phyloP scores from a whole-genome alignment of 2,888 invertebrate species.

The Polymixis lichenea region DNA sequence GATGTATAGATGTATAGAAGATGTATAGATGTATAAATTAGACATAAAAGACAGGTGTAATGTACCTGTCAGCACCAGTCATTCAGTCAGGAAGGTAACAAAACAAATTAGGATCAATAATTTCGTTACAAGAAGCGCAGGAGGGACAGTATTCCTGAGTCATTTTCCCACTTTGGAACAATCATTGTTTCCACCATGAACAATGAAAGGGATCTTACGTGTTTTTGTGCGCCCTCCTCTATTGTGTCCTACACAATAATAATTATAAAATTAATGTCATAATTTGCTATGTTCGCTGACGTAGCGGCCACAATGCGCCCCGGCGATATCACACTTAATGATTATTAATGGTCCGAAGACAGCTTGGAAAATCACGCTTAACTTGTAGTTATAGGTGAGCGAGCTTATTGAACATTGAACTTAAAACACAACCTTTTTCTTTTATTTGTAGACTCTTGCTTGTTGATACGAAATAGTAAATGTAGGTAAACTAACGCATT shows the following conservation, averaged over 20 bases:
- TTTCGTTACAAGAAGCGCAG: slow-evolving; percentile 46
- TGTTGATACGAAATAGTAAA: not conserved
- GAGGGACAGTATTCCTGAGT: slow-evolving; percentile 71
- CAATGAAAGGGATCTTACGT: slow-evolving; percentile 79
- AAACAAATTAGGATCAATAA: slow-evolving; percentile 7
- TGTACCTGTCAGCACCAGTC: not conserved
- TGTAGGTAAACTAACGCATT: not conserved
- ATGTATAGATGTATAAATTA: too few relatives aligned
- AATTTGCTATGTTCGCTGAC: slow-evolving; percentile 80
- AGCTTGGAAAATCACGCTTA: slow-evolving; percentile 78
- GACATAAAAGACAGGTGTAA: too few relatives aligned
- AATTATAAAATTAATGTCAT: slow-evolving; percentile 87
- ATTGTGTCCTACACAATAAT: slow-evolving; percentile 82
- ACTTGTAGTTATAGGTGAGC: slow-evolving; percentile 48
- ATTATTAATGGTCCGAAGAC: slow-evolving; percentile 83
- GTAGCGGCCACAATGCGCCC: slow-evolving; percentile 75
- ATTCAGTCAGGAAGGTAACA: slow-evolving; percentile 9
- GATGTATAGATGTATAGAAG: too few relatives aligned
- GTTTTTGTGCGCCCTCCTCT: slow-evolving; percentile 78
- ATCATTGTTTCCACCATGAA: slow-evolving; percentile 80
- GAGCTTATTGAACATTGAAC: slow-evolving; percentile 36
- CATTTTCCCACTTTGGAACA: slow-evolving; percentile 76
- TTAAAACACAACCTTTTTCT: slow-evolving; percentile 7
- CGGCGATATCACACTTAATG: slow-evolving; percentile 81
- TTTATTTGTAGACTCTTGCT: not conserved